These are phyloP conservation scores for Cirrhinus mrigala DNA, from an alignment of 2,797 vertebrate species.

Conservation along the genomic window DNA sequence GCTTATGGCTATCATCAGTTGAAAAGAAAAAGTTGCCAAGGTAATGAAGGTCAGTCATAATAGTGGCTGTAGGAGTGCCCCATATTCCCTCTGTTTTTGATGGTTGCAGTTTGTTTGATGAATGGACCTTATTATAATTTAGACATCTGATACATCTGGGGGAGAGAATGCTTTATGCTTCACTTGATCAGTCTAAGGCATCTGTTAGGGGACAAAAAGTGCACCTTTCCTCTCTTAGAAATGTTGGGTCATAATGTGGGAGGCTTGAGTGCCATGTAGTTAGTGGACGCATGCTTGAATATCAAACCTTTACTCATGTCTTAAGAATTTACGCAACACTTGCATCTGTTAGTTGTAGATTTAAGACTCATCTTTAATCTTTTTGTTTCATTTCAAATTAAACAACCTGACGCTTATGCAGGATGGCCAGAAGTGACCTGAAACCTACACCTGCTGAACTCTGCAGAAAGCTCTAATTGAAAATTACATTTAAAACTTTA, in stretches of 20 bases:
- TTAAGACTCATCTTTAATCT: neutral
- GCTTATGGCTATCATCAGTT: conserved; percentile 34
- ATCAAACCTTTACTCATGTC: conserved; percentile 29
- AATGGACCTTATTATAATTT: conserved; percentile 64
- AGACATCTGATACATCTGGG: conserved; percentile 60
- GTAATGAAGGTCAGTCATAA: conserved; percentile 59
- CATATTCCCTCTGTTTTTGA: conserved; percentile 46
- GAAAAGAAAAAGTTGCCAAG: conserved; percentile 33
- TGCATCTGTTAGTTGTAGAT: neutral
- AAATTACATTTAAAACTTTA: neutral
- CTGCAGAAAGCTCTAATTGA: neutral
- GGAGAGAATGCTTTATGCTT: conserved; percentile 49
- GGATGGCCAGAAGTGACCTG: neutral
- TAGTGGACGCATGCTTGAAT: conserved; percentile 51
- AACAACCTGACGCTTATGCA: neutral
- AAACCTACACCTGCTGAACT: neutral
- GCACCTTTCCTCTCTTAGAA: conserved; percentile 50
- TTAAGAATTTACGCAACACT: neutral
- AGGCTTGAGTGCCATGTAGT: conserved; percentile 51
- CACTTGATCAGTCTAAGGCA: conserved; percentile 55
- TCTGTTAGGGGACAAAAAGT: conserved; percentile 55
- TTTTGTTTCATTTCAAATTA: neutral
- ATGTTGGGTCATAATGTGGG: conserved; percentile 52
- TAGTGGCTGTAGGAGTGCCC: conserved; percentile 23
- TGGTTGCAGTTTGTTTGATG: conserved; percentile 56